Conservation (phyloP, 1,140 invertebrate species). For the Oreohelix idahoensis region DNA sequence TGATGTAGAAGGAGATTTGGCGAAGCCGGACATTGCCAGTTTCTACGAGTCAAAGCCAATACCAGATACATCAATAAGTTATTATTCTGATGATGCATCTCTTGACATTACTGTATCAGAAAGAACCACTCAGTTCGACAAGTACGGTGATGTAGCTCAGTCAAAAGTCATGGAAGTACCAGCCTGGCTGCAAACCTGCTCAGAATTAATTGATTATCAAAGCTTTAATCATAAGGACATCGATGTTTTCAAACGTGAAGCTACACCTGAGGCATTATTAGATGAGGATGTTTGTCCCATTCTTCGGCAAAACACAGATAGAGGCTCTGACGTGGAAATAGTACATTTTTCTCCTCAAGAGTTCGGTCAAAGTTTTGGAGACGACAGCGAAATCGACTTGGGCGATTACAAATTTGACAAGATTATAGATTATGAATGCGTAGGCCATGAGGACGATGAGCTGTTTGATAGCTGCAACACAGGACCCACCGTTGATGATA, state of each 20-base stretch:
- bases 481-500: background rate
- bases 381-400: constrained; percentile 15
- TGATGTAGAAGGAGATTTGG: background rate
- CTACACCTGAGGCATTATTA: background rate
- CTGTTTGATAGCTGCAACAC: background rate
- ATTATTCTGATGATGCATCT: background rate
- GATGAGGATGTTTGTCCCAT: constrained; percentile 15
- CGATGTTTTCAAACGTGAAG: background rate
- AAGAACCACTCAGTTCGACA: background rate
- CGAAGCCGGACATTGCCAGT: background rate
- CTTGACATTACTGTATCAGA: background rate
- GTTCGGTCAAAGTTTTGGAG: constrained; percentile 5
- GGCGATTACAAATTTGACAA: background rate
- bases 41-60: background rate
- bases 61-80: background rate
- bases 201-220: constrained; percentile 4
- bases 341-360: background rate
- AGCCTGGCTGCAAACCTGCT: background rate
- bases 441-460: constrained; percentile 6
- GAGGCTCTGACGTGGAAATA: background rate
- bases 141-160: background rate
- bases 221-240: background rate
- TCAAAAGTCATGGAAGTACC: background rate
- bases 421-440: background rate
- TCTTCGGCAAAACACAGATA: background rate